Percentiles rank a stretch among this genome's conserved stretches.
Evolutionary conservation across 37 sponge, comb jelly and placozoan species (phyloP).

Genomic region (Theonella swinhoei): DNA sequence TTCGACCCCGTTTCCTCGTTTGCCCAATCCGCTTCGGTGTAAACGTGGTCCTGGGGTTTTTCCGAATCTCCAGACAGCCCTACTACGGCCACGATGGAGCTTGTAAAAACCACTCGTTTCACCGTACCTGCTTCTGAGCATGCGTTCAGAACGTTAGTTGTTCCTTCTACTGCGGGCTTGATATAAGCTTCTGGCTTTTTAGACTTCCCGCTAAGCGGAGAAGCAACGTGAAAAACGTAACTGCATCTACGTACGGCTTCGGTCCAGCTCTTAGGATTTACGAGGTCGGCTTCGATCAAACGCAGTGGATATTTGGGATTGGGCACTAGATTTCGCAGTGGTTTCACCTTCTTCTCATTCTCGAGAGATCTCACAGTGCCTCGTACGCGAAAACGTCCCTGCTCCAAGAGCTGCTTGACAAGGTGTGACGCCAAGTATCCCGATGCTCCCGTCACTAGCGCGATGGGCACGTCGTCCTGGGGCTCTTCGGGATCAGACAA

Average conservation of each 20-base stretch:
- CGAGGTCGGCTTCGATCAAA: slow-evolving; percentile 85
- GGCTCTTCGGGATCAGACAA: slow-evolving; percentile 13
- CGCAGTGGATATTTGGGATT: slow-evolving; percentile 73
- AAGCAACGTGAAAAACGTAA: slow-evolving; percentile 91
- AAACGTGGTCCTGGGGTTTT: slow-evolving; percentile 40
- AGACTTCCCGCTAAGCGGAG: slow-evolving; percentile 56
- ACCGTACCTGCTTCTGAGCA: slow-evolving; percentile 80
- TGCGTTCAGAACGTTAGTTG: slow-evolving; percentile 79
- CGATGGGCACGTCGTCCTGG: slow-evolving; percentile 46
- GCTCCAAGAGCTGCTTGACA: slow-evolving; percentile 65
- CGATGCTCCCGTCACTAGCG: slow-evolving; percentile 92
- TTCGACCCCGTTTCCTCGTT: slow-evolving; percentile 24
- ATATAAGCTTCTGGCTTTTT: slow-evolving; percentile 51
- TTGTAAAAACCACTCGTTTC: slow-evolving; percentile 87
- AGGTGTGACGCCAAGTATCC: slow-evolving; percentile 86
- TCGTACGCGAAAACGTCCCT: slow-evolving; percentile 67
- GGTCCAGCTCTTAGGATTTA: slow-evolving; percentile 66
- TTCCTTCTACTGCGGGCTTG: slow-evolving; percentile 81
- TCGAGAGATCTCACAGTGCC: slow-evolving; percentile 82
- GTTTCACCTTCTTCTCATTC: slow-evolving; percentile 72
- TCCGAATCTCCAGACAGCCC: slow-evolving; percentile 49
- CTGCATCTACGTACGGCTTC: slow-evolving; percentile 82
- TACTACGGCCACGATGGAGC: slow-evolving; percentile 85
- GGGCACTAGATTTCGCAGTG: slow-evolving; percentile 62
- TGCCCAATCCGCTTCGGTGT: slow-evolving; percentile 88